Evolutionary conservation across 2,113 vertebrate genomes (phyloP).

Genomic region (Bostrychus sinensis): DNA sequence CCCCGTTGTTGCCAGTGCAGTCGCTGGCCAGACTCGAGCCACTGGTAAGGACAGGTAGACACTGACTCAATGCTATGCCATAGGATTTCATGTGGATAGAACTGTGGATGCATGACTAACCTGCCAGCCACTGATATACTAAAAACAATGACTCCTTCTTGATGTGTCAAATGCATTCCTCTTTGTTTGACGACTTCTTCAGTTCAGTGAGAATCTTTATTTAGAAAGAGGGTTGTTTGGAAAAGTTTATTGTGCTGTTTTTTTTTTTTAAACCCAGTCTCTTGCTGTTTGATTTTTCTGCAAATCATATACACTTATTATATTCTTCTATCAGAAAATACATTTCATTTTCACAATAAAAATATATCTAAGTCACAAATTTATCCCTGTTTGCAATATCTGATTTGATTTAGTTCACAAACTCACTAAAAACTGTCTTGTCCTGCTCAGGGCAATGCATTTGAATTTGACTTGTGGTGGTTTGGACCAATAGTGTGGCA

Average conservation of each 20-base stretch:
- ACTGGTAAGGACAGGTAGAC: constrained; percentile 72
- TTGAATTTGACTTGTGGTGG: too few species aligned
- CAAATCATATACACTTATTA: neutral
- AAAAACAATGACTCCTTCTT: neutral
- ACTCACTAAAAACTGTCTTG: neutral
- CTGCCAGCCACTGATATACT: constrained; percentile 8
- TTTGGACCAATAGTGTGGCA: too few species aligned
- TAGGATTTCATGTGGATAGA: constrained; percentile 23
- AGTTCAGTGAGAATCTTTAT: constrained; percentile 26
- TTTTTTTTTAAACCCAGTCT: constrained; percentile 2
- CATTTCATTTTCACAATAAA: neutral
- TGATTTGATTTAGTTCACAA: too few species aligned
- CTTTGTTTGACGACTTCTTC: neutral
- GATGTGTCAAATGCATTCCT: constrained; percentile 28
- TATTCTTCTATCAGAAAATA: neutral
- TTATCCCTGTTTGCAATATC: too few species aligned
- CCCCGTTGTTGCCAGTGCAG: constrained; percentile 27
- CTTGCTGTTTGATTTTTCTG: neutral
- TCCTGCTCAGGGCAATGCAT: neutral
- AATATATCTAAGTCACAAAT: neutral
- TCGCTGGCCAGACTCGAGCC: constrained; percentile 70
- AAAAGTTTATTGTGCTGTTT: constrained; percentile 35
- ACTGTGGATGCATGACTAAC: constrained; percentile 34
- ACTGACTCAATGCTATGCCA: neutral
- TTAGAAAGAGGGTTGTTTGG: constrained; percentile 39